Evolutionary conservation across 2,888 invertebrate species (phyloP).

Genomic region (Halictus quadricinctus): DNA sequence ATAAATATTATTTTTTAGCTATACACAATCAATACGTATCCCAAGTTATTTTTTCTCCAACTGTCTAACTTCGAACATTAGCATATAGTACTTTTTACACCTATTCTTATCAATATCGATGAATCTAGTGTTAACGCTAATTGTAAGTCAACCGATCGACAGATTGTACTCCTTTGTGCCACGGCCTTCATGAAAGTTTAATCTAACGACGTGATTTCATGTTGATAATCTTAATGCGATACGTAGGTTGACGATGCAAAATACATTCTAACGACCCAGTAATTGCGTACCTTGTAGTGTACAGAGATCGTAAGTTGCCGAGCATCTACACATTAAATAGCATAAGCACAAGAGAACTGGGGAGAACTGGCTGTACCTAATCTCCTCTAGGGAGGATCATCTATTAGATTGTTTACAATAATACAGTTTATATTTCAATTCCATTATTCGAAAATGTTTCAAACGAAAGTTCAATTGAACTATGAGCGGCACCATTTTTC

Average conservation of each 20-base stretch:
- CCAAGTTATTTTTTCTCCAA: background rate
- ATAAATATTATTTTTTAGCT: background rate
- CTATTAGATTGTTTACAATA: too few relatives aligned
- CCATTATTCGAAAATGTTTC: too few relatives aligned
- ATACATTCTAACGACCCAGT: background rate
- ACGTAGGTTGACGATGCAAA: background rate
- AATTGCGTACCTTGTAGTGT: background rate
- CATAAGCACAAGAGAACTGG: too few relatives aligned
- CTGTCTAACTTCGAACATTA: background rate
- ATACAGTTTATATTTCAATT: too few relatives aligned
- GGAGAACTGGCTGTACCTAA: too few relatives aligned
- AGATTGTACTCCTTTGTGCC: background rate
- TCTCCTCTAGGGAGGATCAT: too few relatives aligned
- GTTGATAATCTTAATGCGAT: background rate
- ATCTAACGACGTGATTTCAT: background rate
- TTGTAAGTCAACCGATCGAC: background rate
- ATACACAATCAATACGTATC: background rate
- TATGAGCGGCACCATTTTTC: too few relatives aligned
- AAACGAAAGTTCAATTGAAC: too few relatives aligned
- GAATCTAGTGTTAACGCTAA: background rate
- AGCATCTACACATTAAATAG: background rate
- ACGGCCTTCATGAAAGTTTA: background rate
- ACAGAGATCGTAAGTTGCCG: background rate
- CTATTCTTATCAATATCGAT: background rate
- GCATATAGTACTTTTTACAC: background rate